Percentiles rank a stretch among this genome's conserved stretches.
Evolutionary conservation across 2,797 vertebrate genomes (phyloP).

Genomic region (Ceryle rudis): DNA sequence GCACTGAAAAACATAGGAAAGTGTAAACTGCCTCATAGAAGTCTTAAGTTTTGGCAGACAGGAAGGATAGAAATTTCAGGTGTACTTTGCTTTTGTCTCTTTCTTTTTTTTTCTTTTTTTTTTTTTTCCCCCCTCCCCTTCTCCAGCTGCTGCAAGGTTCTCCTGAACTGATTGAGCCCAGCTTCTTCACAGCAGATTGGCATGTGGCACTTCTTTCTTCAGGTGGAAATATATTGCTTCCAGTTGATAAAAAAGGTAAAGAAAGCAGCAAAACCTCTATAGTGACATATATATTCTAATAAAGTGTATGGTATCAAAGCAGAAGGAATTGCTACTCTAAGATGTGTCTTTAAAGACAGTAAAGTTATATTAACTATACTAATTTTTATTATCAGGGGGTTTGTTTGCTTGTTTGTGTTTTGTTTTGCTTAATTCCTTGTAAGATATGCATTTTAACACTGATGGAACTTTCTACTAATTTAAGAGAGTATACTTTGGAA

Average conservation of each 20-base stretch:
- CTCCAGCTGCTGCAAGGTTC: conserved; percentile 87
- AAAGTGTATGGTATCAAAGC: background rate
- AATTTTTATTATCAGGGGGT: background rate
- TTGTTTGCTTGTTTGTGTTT: background rate
- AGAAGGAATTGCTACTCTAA: background rate
- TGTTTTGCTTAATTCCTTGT: background rate
- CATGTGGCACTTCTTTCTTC: conserved; percentile 75
- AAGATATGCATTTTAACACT: background rate
- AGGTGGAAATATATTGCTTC: conserved; percentile 58
- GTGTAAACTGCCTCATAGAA: background rate
- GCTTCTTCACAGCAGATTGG: conserved; percentile 79
- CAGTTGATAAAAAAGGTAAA: conserved; percentile 81
- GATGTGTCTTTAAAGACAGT: background rate
- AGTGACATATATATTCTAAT: background rate
- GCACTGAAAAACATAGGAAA: background rate
- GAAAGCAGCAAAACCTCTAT: background rate
- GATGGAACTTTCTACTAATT: background rate
- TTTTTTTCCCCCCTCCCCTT: too few species aligned
- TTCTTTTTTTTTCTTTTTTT: too few species aligned
- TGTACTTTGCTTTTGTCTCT: background rate
- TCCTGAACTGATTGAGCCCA: conserved; percentile 84
- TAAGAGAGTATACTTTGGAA: background rate
- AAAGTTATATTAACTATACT: background rate
- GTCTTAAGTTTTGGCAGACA: background rate
- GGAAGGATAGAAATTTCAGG: background rate